These are phyloP conservation scores for Oreochromis spilurus DNA, from an alignment of 2,113 vertebrate species.

Conservation along the genomic window DNA sequence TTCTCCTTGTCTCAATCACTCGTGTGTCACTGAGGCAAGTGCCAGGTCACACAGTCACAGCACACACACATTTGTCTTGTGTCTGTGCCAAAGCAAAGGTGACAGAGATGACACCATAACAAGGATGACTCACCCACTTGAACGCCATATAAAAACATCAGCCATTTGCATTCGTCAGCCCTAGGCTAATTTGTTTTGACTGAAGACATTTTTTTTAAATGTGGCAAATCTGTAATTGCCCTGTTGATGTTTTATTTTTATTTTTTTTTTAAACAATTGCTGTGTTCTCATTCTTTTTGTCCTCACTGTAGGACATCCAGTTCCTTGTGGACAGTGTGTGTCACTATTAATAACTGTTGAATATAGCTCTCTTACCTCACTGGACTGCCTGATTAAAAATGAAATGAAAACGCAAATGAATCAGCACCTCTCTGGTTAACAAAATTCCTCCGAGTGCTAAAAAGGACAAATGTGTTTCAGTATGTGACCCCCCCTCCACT, in stretches of 20 bases:
- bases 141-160: conserved; percentile 14
- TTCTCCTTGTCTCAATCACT: conserved; percentile 35
- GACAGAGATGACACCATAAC: conserved; percentile 55
- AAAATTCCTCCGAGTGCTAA: conserved; percentile 36
- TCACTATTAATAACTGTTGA: conserved; percentile 61
- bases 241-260: neutral
- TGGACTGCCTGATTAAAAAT: conserved; percentile 59
- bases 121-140: conserved; percentile 41
- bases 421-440: conserved; percentile 30
- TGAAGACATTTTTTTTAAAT: neutral
- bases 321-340: conserved; percentile 31
- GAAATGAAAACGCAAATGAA: conserved; percentile 56
- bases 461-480: conserved; percentile 14
- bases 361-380: conserved; percentile 48
- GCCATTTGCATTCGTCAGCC: conserved; percentile 6
- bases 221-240: neutral
- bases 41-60: conserved; percentile 21
- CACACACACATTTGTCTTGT: conserved; percentile 39
- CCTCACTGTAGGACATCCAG: neutral
- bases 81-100: conserved; percentile 33
- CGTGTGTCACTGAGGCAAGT: neutral
- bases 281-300: neutral
- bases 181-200: conserved; percentile 29
- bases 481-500: neutral
- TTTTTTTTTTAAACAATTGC: neutral